Base-by-base conservation (phyloP, 2,888 invertebrate genomes). In the Athrips mouffetella region DNA sequence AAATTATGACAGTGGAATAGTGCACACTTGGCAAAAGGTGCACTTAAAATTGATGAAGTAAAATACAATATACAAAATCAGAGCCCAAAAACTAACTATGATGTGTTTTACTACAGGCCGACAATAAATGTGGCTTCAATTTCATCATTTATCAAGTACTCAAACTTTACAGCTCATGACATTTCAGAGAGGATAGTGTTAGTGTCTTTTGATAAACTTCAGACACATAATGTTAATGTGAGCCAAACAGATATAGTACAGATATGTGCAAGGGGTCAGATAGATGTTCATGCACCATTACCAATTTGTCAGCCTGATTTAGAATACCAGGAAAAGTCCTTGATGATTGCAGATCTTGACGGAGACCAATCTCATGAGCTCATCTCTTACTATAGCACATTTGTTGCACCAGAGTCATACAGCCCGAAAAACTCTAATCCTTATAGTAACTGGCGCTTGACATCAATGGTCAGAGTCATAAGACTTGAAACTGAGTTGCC, bases 1-100 rank as follows among this genome's bases (percentile, higher is more conserved):
- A 95, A 95, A 85, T 92, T 94, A 76, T 95, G 95, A 95, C 92
- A 94, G 66, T 95, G 94, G 94, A 90, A 90, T 54, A 89, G 86
- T 72, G 88, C 85, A 74, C 87, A 85, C 74, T 63, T 81, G 18
- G 83, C 85, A 25, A 80, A 82, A 72, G 85, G 86, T 81, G 85
- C 86, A 79, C 84, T 71, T 13, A 87, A 82, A 72, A 72, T 83
- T 51, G 72, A 85, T 45, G 82, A 84, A 66, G 73, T 87, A 46
- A 69, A 62, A 57, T 86, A 88, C 60, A 86, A 85, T 61, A 65
- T 80, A 49, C 85, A 85, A 54, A 88, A 88, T 57, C 76, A 80
- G 46, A 88, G 84, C 57, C 87, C 87, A 3, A 88, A 88, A 57
- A 84, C 83, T 57, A 66, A 73, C 25, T 80, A 81, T 54, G 85